Base-by-base conservation (phyloP, 2,113 vertebrate species). In the Chelonoidis abingdonii region DNA sequence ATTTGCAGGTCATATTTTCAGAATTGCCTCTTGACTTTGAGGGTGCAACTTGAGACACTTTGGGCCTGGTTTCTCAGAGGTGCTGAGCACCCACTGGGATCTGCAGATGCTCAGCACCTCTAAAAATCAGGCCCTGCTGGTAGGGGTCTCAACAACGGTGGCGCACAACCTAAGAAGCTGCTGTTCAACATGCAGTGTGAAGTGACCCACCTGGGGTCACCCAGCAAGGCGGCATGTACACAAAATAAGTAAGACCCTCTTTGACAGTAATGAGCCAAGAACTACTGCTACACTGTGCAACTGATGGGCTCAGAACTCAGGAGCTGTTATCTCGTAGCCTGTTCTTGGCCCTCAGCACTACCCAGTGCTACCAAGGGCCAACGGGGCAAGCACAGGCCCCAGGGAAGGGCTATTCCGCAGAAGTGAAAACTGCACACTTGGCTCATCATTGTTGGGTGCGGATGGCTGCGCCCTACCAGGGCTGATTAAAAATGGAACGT, bases 401-500 rank as follows among this genome's bases (percentile, higher is more conserved):
- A 65, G 8, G 16, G 62, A 19, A 69, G 62, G 62, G 10, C 62
- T 69, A 21, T 82, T 31, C 80, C 52, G 29, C 6, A 25, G 72
- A 78, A 47, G 41, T 47, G 75, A 44, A 47, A 76, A 38, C 3
- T 22, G 35, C 65, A 38, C 17, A n/a, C 14, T 9, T 69, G 65
- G 17, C 65, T 69, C 65, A 38, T 21, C 35, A 19, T 21, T 38
- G 65, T n/a, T 72, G 19, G 65, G n/a, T 38, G n/a, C n/a, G 10
- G 19, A 38, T 38, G n/a, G 19, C n/a, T 72, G 65, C 21, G 19
- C 65, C 17, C 17, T 38, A 21, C 35, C 17, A 22, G 19, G 8
- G 19, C 65, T 21, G 35, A 65, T 65, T 35, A 65, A 35, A 8
- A 1, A 44, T n/a, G 14, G 76, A 14, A 38, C 1, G 1, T 0